Evolutionary conservation across 2,797 vertebrate genomes (phyloP).

Genomic region (Molothrus ater): DNA sequence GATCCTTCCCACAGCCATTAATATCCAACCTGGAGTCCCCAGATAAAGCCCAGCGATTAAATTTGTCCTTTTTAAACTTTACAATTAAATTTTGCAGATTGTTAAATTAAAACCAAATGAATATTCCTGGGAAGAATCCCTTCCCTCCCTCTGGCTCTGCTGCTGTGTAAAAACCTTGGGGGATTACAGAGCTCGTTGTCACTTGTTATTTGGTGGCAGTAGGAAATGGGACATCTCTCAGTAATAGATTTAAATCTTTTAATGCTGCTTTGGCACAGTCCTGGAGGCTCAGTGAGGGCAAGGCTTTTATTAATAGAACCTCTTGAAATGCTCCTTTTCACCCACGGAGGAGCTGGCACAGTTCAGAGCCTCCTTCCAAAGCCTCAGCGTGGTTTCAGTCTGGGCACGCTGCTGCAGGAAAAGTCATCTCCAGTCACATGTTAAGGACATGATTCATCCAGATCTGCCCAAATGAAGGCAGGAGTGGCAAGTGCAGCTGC

Average conservation of each 20-base stretch:
- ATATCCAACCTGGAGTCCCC: not conserved
- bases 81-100: not conserved
- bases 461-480: not conserved
- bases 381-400: not conserved
- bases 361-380: not conserved
- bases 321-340: not conserved
- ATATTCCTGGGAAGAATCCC: not conserved
- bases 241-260: conserved; percentile 63
- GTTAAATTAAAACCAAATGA: not conserved
- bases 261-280: conserved; percentile 43
- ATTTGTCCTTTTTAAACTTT: not conserved
- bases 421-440: conserved; percentile 17
- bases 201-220: not conserved
- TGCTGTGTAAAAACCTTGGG: not conserved
- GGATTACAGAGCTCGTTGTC: not conserved
- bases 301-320: conserved; percentile 32
- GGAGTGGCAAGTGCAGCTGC: conserved; percentile 52
- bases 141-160: not conserved
- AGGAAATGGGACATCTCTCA: conserved; percentile 18
- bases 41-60: not conserved
- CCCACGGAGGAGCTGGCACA: not conserved
- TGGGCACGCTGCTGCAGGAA: not conserved
- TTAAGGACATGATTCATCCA: conserved; percentile 16
- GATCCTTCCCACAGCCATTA: not conserved
- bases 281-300: not conserved